Conservation (phyloP, 2,113 vertebrate genomes). For the Clupea harengus region DNA sequence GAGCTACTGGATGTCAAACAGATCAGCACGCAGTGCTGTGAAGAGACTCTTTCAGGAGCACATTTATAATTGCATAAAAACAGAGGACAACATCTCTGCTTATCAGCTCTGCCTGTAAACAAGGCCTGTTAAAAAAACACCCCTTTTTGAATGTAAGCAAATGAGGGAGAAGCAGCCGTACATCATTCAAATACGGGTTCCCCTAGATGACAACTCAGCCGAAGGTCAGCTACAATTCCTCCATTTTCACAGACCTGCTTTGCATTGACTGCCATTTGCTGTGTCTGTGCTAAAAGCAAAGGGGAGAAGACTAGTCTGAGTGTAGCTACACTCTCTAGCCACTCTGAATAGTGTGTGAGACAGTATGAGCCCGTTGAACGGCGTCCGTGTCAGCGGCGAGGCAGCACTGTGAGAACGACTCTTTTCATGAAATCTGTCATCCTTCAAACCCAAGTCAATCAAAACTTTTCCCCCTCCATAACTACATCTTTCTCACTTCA, state of each 20-base stretch:
- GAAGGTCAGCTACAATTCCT: background rate
- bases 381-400: background rate
- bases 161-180: background rate
- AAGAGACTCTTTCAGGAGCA: background rate
- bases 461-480: background rate
- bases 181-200: slow-evolving; percentile 37
- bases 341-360: background rate
- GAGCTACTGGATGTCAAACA: background rate
- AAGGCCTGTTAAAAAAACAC: slow-evolving; percentile 9
- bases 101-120: background rate
- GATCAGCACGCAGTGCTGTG: background rate
- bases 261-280: background rate
- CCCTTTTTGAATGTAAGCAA: slow-evolving; percentile 40
- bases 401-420: background rate
- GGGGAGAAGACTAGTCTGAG: background rate
- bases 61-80: background rate
- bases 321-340: background rate
- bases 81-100: background rate
- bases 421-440: background rate
- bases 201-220: background rate
- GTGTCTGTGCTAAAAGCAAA: background rate
- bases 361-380: background rate
- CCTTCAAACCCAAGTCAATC: background rate
- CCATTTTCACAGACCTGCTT: background rate
- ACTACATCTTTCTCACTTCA: background rate